Conservation (phyloP, 2,888 invertebrate genomes). For the Parasteatoda lunata region DNA sequence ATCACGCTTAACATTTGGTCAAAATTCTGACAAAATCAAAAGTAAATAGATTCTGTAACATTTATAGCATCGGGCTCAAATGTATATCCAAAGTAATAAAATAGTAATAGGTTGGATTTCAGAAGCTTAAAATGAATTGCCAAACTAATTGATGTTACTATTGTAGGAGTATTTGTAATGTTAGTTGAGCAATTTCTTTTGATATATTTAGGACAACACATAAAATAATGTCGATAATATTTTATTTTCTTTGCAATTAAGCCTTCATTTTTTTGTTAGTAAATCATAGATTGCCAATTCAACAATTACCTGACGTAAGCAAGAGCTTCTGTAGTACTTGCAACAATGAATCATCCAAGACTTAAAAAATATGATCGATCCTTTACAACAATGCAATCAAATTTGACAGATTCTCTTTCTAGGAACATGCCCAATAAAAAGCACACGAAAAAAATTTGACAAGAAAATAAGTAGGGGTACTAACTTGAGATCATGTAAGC, state of each 20-base stretch:
- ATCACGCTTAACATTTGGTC: too few relatives aligned
- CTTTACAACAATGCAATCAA: constrained; percentile 47
- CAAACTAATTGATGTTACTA: too few relatives aligned
- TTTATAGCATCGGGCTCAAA: too few relatives aligned
- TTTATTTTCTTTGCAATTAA: background rate
- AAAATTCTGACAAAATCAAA: too few relatives aligned
- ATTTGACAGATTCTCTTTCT: constrained; percentile 24
- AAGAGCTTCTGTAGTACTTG: background rate
- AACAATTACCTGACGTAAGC: background rate
- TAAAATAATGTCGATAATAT: too few relatives aligned
- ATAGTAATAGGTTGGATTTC: too few relatives aligned
- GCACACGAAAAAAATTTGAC: background rate
- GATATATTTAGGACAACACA: too few relatives aligned
- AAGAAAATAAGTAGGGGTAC: constrained; percentile 27
- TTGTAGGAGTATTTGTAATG: too few relatives aligned
- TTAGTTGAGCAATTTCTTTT: background rate
- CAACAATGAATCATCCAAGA: constrained; percentile 44
- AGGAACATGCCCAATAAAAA: constrained; percentile 18
- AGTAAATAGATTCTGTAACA: too few relatives aligned
- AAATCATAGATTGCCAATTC: background rate
- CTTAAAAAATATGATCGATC: constrained; percentile 24
- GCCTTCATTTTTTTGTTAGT: background rate
- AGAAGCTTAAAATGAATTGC: too few relatives aligned
- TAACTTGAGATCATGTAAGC: constrained; percentile 15
- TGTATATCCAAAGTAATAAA: too few relatives aligned